Conservation (phyloP, 2,113 vertebrate species). For the Acanthochromis polyacanthus region DNA sequence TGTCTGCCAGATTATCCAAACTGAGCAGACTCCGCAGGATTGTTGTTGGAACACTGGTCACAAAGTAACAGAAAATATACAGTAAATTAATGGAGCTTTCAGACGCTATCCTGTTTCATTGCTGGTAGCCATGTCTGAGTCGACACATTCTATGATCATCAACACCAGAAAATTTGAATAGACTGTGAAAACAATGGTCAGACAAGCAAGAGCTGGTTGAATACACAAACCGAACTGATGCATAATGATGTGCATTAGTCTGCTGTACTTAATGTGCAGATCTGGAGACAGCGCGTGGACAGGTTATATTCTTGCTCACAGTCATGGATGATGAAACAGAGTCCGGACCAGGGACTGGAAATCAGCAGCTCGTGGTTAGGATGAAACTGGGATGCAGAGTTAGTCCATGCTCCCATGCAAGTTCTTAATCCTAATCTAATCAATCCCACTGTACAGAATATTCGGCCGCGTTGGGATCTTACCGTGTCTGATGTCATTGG, state of each 20-base stretch:
- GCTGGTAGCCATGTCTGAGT: constrained; percentile 35
- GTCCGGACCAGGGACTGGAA: constrained; percentile 45
- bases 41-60: constrained; percentile 38
- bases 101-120: constrained; percentile 43
- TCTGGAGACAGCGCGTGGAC: constrained; percentile 42
- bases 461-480: constrained; percentile 60
- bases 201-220: constrained; percentile 35
- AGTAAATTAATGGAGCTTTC: constrained; percentile 17
- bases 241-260: constrained; percentile 38
- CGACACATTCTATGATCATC: constrained; percentile 31
- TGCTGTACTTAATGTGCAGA: constrained; percentile 26
- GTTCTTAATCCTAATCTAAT: constrained; percentile 5
- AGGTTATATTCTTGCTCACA: constrained; percentile 41
- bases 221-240: constrained; percentile 46
- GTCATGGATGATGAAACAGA: constrained; percentile 61
- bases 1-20: constrained; percentile 46
- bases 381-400: constrained; percentile 77
- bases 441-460: not conserved
- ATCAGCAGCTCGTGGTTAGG: constrained; percentile 64
- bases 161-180: constrained; percentile 27
- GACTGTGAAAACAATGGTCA: constrained; percentile 51
- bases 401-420: constrained; percentile 82
- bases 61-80: constrained; percentile 52
- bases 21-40: constrained; percentile 22
- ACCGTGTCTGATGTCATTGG: constrained; percentile 94